Conservation (phyloP, 2,113 vertebrate genomes). For the Tupaia tana region DNA sequence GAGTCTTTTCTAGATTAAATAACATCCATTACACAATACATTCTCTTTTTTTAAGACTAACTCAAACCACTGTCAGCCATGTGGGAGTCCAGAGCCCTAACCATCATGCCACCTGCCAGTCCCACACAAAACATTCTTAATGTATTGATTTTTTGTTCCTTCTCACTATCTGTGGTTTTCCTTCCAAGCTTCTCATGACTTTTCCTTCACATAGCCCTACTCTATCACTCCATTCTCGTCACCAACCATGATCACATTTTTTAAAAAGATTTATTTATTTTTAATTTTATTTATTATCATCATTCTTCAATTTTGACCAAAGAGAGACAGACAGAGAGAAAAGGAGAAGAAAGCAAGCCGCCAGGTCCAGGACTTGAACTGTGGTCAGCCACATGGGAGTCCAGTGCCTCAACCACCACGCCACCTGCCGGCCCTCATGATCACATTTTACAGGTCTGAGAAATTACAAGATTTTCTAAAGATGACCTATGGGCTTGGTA, state of each 20-base stretch:
- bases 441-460: slow-evolving; percentile 30
- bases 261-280: too few species aligned
- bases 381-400: too few species aligned
- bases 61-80: too few species aligned
- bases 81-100: too few species aligned
- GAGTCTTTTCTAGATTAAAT: slow-evolving; percentile 24
- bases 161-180: slow-evolving; percentile 2
- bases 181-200: neutral
- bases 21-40: neutral
- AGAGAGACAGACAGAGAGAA: too few species aligned
- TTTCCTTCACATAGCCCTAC: neutral
- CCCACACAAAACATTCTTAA: neutral
- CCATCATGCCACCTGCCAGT: neutral
- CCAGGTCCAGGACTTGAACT: too few species aligned
- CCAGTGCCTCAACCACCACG: too few species aligned
- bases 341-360: too few species aligned
- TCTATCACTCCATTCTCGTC: neutral
- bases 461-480: slow-evolving; percentile 17
- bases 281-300: too few species aligned
- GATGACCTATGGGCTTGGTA: neutral
- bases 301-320: too few species aligned
- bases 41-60: neutral
- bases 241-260: neutral
- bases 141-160: neutral
- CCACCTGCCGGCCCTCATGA: neutral